Evolutionary conservation across 2,797 vertebrate genomes (phyloP).

Genomic region (Rhinatrema bivittatum): DNA sequence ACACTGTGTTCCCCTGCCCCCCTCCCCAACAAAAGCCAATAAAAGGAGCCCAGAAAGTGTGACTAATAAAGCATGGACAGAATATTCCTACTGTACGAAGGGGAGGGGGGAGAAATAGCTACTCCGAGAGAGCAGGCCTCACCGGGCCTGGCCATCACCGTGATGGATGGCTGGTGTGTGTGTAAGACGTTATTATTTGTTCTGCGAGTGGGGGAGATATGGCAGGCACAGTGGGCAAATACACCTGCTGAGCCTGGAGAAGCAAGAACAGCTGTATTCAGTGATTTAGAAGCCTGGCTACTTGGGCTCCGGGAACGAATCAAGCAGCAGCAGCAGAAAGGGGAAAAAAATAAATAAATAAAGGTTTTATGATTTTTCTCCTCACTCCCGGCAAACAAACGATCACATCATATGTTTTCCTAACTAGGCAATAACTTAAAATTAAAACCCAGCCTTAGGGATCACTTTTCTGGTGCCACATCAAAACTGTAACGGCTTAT

Average conservation of each 20-base stretch:
- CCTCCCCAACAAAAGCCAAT: constrained; percentile 39
- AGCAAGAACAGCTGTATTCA: constrained; percentile 90
- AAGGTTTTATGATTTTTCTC: constrained; percentile 69
- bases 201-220: constrained; percentile 76
- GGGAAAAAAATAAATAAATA: constrained; percentile 98
- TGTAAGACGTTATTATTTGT: constrained; percentile 90
- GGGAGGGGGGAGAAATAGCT: not conserved
- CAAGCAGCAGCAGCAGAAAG: constrained; percentile 96
- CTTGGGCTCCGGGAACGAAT: constrained; percentile 90
- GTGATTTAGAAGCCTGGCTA: constrained; percentile 90
- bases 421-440: constrained; percentile 78
- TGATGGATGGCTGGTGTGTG: constrained; percentile 94
- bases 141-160: constrained; percentile 71
- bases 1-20: constrained; percentile 36
- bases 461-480: constrained; percentile 80
- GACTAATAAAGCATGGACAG: constrained; percentile 48
- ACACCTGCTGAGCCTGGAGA: constrained; percentile 92
- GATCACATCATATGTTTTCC: constrained; percentile 94
- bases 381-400: constrained; percentile 77
- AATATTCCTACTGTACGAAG: constrained; percentile 34
- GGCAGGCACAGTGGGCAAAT: constrained; percentile 71
- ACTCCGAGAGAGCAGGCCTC: constrained; percentile 58
- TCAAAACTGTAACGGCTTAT: constrained; percentile 66
- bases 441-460: constrained; percentile 83
- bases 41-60: constrained; percentile 51